These are phyloP conservation scores for Tubulanus polymorphus DNA, from an alignment of 2,888 invertebrate species.

Conservation along the genomic window DNA sequence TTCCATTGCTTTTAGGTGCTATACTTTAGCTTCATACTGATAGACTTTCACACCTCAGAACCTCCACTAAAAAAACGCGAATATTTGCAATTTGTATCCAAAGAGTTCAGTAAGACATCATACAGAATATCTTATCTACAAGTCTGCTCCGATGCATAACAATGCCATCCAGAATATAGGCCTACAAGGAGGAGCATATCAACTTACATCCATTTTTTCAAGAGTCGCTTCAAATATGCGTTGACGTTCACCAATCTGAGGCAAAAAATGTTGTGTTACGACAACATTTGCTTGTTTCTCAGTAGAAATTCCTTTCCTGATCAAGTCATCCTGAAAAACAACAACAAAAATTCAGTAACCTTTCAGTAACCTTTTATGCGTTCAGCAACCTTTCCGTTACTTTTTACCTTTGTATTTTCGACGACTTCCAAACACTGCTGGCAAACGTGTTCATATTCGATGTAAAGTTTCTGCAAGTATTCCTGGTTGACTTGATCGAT, in stretches of 20 bases:
- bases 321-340: slow-evolving; percentile 28
- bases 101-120: no score
- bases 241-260: slow-evolving; percentile 47
- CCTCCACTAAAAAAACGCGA: no score
- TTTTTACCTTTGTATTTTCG: slow-evolving; percentile 38
- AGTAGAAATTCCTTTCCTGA: slow-evolving; percentile 35
- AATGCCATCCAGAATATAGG: no score
- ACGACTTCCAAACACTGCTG: slow-evolving; percentile 41
- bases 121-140: no score
- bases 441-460: slow-evolving; percentile 46
- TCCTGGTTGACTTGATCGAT: slow-evolving; percentile 17
- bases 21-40: no score
- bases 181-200: no score
- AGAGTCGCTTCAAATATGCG: slow-evolving; percentile 41
- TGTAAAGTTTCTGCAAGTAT: slow-evolving; percentile 40
- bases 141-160: no score
- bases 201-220: slow-evolving; percentile 47
- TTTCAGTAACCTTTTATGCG: no score
- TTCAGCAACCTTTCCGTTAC: no score
- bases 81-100: no score
- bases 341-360: neutral
- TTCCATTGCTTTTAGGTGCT: no score
- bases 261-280: slow-evolving; percentile 42
- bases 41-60: neutral
- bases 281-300: slow-evolving; percentile 32